Evolutionary conservation across 2,888 invertebrate genomes (phyloP).

Genomic region (Campoletis raptor): DNA sequence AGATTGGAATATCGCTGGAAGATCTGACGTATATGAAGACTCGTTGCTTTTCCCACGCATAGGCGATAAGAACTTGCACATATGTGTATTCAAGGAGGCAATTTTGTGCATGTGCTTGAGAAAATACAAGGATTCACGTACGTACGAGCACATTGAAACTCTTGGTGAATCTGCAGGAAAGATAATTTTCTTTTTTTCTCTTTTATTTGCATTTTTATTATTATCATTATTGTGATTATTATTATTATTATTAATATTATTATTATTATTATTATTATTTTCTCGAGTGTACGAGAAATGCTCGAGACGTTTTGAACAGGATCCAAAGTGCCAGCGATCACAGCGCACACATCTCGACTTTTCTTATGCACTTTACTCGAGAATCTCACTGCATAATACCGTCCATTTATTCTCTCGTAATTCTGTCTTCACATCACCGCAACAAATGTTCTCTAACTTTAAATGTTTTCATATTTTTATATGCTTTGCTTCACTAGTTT

Average conservation of each 20-base stretch:
- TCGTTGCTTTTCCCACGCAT: constrained; percentile 80
- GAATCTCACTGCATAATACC: constrained; percentile 62
- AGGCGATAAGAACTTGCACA: constrained; percentile 76
- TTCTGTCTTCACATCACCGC: constrained; percentile 64
- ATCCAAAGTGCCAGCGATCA: constrained; percentile 67
- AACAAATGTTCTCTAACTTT: constrained; percentile 26
- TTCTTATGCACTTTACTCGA: constrained; percentile 10
- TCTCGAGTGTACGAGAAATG: constrained; percentile 48
- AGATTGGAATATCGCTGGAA: constrained; percentile 77
- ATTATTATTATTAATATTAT: constrained; percentile 4
- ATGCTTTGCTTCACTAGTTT: not conserved
- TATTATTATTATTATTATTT: constrained; percentile 34
- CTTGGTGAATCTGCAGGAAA: constrained; percentile 18
- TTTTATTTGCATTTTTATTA: constrained; percentile 18
- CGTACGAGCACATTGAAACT: constrained; percentile 18
- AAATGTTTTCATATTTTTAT: constrained; percentile 6
- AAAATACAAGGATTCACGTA: constrained; percentile 25
- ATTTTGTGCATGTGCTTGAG: constrained; percentile 4
- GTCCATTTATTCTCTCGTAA: constrained; percentile 72
- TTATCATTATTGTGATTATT: constrained; percentile 20
- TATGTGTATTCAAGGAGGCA: constrained; percentile 60
- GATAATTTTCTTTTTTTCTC: constrained; percentile 36
- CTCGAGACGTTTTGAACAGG: constrained; percentile 70
- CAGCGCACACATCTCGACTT: constrained; percentile 16
- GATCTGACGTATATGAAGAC: constrained; percentile 51